Base-by-base conservation (phyloP, 2,888 invertebrate species). In the Ophion ventricosus region DNA sequence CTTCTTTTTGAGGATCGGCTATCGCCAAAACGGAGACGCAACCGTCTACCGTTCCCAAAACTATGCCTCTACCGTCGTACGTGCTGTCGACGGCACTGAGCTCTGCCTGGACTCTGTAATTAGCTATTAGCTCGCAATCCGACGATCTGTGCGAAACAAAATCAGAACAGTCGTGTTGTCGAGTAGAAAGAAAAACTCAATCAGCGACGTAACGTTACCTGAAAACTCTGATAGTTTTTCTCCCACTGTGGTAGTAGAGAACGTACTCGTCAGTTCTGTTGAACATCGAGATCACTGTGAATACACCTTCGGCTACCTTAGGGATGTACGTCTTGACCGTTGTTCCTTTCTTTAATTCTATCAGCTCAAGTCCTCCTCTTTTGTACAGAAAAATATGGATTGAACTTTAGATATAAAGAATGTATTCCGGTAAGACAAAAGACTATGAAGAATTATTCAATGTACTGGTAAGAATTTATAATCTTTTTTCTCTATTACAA, bases 251-350 rank as follows among this genome's bases (percentile, higher is more conserved):
- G 91, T 99, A 99, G 92, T 99, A 99, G 72, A 99, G 95, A 1
- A 99, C 99, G 90, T 99, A 99, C 90, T 98, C 97, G 89, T 99
- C 98, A 1, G 97, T 98, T 86, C 97, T 97, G 82, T 98, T 99
- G 93, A 99, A 99, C 94, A 97, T 96, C 83, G 98, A 98, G 87
- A 98, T 98, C 25, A 99, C 98, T 1, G 98, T 98, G 93, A 99
- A 99, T 0, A 99, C 99, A 0, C 99, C 99, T 93, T 99, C 99
- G 0, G 99, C 99, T 0, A 99, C 97, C 92, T 97, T 96, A 7
- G 98, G 98, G 86, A 99, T 99, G 87, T 98, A 97, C 0, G 97
- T 98, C 92, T 97, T 97, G 0, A 98, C 96, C 0, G 97, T 97
- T 69, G 96, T 96, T 0, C 99, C 99, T 90, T 97, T 96, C 91